Evolutionary conservation across 2,113 vertebrate genomes (phyloP).

Genomic region (Ictidomys tridecemlineatus): DNA sequence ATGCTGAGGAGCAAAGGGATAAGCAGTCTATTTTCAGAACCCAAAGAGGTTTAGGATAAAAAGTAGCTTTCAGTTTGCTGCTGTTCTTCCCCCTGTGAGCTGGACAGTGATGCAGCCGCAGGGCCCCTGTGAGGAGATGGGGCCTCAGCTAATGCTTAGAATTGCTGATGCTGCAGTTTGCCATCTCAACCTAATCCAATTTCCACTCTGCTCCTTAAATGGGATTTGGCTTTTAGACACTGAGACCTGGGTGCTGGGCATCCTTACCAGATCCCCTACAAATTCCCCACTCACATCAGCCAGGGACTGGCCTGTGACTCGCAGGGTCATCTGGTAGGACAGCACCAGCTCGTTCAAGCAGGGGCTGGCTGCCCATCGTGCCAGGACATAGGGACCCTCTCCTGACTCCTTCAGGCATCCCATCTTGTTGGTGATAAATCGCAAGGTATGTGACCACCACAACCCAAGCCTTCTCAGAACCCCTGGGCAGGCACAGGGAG

Average conservation of each 20-base stretch:
- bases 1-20: neutral
- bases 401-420: neutral
- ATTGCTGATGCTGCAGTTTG: conserved; percentile 81
- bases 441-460: conserved; percentile 59
- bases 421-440: neutral
- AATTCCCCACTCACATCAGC: conserved; percentile 76
- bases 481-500: neutral
- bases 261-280: conserved; percentile 82
- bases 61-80: conserved; percentile 47
- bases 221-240: conserved; percentile 82
- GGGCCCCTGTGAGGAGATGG: neutral
- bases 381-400: neutral
- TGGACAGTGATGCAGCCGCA: neutral
- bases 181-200: conserved; percentile 76
- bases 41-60: conserved; percentile 78
- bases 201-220: conserved; percentile 65
- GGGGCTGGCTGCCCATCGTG: neutral
- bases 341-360: neutral
- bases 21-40: conserved; percentile 80
- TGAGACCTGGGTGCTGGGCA: conserved; percentile 54
- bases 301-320: neutral
- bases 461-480: neutral
- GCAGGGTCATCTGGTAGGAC: neutral
- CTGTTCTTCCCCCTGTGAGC: neutral
- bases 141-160: conserved; percentile 78